phyloP scores from a whole-genome alignment of 2,888 invertebrate species.

The Anodontia alba region DNA sequence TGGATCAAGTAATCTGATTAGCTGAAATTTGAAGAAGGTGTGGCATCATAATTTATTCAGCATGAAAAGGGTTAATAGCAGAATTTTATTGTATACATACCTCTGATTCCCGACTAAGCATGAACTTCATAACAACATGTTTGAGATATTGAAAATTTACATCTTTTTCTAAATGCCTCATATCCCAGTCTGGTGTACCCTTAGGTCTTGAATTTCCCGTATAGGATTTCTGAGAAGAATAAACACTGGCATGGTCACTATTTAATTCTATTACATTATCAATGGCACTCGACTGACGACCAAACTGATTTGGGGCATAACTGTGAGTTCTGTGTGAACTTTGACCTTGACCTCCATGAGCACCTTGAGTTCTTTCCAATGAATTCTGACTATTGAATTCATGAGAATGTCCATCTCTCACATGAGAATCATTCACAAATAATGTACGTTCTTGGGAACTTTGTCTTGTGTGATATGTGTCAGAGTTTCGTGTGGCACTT shows the following conservation, averaged over 20 bases:
- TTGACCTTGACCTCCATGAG: slow-evolving; percentile 42
- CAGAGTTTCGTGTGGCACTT: slow-evolving; percentile 32
- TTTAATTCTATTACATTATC: slow-evolving; percentile 12
- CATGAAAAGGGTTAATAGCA: too few relatives aligned
- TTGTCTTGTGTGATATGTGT: slow-evolving; percentile 22
- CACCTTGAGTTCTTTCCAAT: slow-evolving; percentile 39
- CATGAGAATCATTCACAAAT: slow-evolving; percentile 38
- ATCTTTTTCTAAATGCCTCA: slow-evolving; percentile 86
- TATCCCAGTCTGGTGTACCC: slow-evolving; percentile 41
- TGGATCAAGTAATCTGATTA: too few relatives aligned
- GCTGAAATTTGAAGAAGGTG: too few relatives aligned
- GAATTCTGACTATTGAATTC: slow-evolving; percentile 28
- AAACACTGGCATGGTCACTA: slow-evolving; percentile 8
- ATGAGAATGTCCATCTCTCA: slow-evolving; percentile 18
- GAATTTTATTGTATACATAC: too few relatives aligned
- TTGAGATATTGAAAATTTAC: slow-evolving; percentile 95
- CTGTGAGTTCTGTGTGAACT: slow-evolving; percentile 8
- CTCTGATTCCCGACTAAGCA: slow-evolving; percentile 93
- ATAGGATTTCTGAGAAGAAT: slow-evolving; percentile 2
- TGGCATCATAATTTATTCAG: too few relatives aligned
- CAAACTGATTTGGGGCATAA: slow-evolving; percentile 2
- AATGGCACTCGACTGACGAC: neutral
- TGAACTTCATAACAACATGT: slow-evolving; percentile 96
- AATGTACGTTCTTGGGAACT: slow-evolving; percentile 37
- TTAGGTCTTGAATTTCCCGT: slow-evolving; percentile 15